A percentile compares a stretch with the other conserved stretches of the same genome.
phyloP scores from a whole-genome alignment of 2,113 vertebrate genomes.

The Thamnaconus septentrionalis region DNA sequence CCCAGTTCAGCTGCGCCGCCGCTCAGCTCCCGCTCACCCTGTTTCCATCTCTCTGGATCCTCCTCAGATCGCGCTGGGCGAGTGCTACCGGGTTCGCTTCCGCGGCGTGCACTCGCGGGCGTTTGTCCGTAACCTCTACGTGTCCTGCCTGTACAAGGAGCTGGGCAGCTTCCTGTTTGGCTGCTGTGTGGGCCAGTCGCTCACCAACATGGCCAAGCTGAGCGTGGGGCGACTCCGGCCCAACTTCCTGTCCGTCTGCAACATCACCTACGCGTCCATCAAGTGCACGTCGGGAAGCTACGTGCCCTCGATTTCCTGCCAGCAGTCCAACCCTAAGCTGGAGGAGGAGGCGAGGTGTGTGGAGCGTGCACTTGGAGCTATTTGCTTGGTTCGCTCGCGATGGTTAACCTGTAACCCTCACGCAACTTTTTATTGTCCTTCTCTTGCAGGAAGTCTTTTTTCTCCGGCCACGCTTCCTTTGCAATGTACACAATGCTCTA shows the following conservation, averaged over 20 bases:
- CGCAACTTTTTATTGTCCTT: conserved; percentile 32
- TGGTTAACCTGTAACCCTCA: conserved; percentile 35
- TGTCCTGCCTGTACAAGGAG: conserved; percentile 81
- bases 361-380: not conserved
- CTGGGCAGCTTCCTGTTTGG: conserved; percentile 84
- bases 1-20: not conserved
- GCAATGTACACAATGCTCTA: conserved; percentile 83
- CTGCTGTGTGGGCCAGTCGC: conserved; percentile 79
- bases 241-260: conserved; percentile 77
- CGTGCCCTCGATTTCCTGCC: conserved; percentile 63
- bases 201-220: conserved; percentile 81
- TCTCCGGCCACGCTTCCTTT: conserved; percentile 80
- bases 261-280: conserved; percentile 68
- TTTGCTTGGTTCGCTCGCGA: not conserved
- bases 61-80: conserved; percentile 75
- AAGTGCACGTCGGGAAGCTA: conserved; percentile 64
- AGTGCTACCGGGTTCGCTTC: conserved; percentile 70
- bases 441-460: conserved; percentile 81
- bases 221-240: conserved; percentile 77
- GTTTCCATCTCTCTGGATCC: not conserved
- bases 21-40: not conserved
- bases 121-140: conserved; percentile 69
- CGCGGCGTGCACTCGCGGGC: conserved; percentile 57
- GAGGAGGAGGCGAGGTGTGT: conserved; percentile 76
- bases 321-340: conserved; percentile 19